phyloP scores from a whole-genome alignment of 92 coral and sea anemone genomes.

The Phenganax stokvisi region DNA sequence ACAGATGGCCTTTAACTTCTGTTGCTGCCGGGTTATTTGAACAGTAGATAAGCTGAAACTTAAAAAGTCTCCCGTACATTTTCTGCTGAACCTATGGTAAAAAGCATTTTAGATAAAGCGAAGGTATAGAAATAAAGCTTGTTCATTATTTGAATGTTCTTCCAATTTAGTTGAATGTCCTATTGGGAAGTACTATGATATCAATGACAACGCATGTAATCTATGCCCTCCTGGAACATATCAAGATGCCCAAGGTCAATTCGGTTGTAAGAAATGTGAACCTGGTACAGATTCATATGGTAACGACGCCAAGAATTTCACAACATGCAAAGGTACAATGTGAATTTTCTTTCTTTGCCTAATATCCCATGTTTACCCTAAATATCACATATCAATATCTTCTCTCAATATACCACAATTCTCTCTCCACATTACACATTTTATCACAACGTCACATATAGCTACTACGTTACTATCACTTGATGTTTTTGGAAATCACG shows the following conservation, averaged over 20 bases:
- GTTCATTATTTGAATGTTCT: background rate
- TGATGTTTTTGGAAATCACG: too few species aligned
- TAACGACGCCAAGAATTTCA: slow-evolving; percentile 82
- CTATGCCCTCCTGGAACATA: slow-evolving; percentile 75
- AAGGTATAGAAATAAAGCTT: too few species aligned
- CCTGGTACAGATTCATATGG: slow-evolving; percentile 85
- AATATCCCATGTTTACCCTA: background rate
- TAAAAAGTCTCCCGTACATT: too few species aligned
- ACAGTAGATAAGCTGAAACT: too few species aligned
- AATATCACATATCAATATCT: background rate
- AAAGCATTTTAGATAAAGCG: too few species aligned
- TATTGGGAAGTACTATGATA: slow-evolving; percentile 65
- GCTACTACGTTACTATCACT: too few species aligned
- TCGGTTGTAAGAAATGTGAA: slow-evolving; percentile 68
- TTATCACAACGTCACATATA: too few species aligned
- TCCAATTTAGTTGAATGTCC: slow-evolving; percentile 78
- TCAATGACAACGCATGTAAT: slow-evolving; percentile 59
- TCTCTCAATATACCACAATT: too few species aligned
- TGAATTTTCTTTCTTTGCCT: background rate
- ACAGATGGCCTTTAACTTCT: too few species aligned
- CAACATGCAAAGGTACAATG: slow-evolving; percentile 73
- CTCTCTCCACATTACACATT: too few species aligned
- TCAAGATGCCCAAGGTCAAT: slow-evolving; percentile 70
- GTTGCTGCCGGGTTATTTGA: too few species aligned
- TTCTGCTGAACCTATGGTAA: too few species aligned